Percentiles rank a stretch among this genome's conserved stretches.
Evolutionary conservation across 37 sponge, comb jelly and placozoan genomes (phyloP).

Genomic region (Axinella damicornis): DNA sequence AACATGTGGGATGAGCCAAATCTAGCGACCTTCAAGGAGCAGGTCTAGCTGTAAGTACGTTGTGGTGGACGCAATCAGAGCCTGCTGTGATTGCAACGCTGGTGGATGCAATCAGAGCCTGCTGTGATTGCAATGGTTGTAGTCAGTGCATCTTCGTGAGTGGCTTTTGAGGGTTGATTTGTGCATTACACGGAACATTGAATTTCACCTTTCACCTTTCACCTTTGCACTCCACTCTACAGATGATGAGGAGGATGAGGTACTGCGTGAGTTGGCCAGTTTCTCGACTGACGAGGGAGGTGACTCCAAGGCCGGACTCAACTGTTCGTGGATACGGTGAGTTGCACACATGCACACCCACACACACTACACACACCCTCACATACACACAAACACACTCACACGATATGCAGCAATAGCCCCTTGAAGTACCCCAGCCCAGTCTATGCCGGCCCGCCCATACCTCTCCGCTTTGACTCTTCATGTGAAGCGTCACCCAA

Average conservation of each 20-base stretch:
- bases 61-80: no score
- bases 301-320: constrained; percentile 23
- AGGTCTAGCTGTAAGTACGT: no score
- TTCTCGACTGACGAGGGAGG: constrained; percentile 17
- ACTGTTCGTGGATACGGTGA: constrained; percentile 50
- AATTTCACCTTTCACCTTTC: no score
- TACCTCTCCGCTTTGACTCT: constrained; percentile 58
- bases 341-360: not conserved
- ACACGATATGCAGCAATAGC: constrained; percentile 23
- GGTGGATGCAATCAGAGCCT: no score
- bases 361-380: not conserved
- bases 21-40: no score
- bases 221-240: no score
- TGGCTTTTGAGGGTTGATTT: no score
- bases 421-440: constrained; percentile 41
- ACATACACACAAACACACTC: not conserved
- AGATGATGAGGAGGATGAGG: constrained; percentile 41
- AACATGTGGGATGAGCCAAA: no score
- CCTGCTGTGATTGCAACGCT: no score
- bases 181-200: no score
- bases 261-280: not conserved
- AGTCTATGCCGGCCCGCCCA: constrained; percentile 68
- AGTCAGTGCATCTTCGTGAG: no score
- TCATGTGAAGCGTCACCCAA: constrained; percentile 14
- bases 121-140: no score